Base-by-base conservation (phyloP, 1,140 invertebrate species). In the Paramacrobiotus metropolitanus region DNA sequence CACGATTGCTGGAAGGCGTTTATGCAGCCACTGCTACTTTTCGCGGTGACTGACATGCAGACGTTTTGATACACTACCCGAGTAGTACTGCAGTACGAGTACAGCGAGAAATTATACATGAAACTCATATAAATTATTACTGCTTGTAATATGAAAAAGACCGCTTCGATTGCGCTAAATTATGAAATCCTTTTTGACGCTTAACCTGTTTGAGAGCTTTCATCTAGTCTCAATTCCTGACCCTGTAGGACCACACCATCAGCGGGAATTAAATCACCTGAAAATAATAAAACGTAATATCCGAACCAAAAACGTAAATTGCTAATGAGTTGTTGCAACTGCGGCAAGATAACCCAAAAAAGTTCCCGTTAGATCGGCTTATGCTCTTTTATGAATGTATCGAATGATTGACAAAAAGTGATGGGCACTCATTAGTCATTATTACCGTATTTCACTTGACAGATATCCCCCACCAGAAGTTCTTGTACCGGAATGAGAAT, bases 161-260 rank as follows among this genome's bases (percentile, higher is more conserved):
- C n/a, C n/a, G n/a, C n/a, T n/a, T n/a, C n/a, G n/a, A n/a, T n/a
- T n/a, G n/a, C n/a, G n/a, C n/a, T n/a, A n/a, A n/a, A n/a, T n/a
- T n/a, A n/a, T n/a, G n/a, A n/a, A n/a, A n/a, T n/a, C n/a, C n/a
- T n/a, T n/a, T n/a, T n/a, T n/a, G n/a, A n/a, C n/a, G n/a, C n/a
- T n/a, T 40, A 9, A 40, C 34, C 34, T 31, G 70, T 71, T 29
- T 72, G 63, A 28, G 70, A 71, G 29, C 69, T 70, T 67, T 71
- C 70, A 61, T 71, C 70, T 40, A 71, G 64, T 62, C 70, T 71
- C 31, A 71, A 66, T 60, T 71, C 70, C 63, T 71, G 71, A 48
- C 66, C 63, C 60, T 72, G 68, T 31, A 71, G 64, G 24, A 71
- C n/a, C 55, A 71, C 62, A 29, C 70, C 70, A 61, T 71, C 70